phyloP scores from a whole-genome alignment of 2,797 vertebrate species.

The Gambusia yucatana region DNA sequence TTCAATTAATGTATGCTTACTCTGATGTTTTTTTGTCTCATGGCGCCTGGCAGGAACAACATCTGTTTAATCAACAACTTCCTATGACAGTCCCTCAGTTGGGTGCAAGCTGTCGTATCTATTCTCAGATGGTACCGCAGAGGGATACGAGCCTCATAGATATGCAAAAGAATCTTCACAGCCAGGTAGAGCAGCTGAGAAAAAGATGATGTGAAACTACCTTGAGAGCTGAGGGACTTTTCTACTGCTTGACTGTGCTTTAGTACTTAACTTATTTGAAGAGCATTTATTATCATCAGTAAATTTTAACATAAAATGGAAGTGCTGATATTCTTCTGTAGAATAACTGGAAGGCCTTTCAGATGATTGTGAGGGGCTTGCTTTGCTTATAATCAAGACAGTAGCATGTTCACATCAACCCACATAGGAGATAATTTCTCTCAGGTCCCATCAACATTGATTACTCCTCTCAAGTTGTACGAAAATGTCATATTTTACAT shows the following conservation, averaged over 20 bases:
- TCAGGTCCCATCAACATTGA: conserved; percentile 79
- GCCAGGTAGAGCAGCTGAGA: conserved; percentile 52
- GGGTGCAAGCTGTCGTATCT: conserved; percentile 63
- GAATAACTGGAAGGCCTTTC: conserved; percentile 44
- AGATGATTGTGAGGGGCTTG: conserved; percentile 51
- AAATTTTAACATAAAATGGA: conserved; percentile 52
- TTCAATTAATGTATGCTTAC: conserved; percentile 76
- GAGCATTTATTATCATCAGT: conserved; percentile 58
- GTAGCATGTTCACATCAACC: conserved; percentile 56
- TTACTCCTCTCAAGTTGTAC: conserved; percentile 72
- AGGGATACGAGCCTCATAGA: conserved; percentile 71
- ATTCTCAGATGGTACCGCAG: conserved; percentile 67
- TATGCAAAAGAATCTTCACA: conserved; percentile 66
- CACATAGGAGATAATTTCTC: conserved; percentile 67
- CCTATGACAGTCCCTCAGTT: conserved; percentile 71
- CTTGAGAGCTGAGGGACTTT: conserved; percentile 41
- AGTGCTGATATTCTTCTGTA: conserved; percentile 37
- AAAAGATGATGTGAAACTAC: conserved; percentile 57
- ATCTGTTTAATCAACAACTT: conserved; percentile 83
- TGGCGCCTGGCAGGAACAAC: conserved; percentile 54
- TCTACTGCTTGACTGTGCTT: conserved; percentile 54
- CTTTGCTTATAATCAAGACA: conserved; percentile 72
- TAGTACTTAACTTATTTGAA: conserved; percentile 63
- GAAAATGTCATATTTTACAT: conserved; percentile 86
- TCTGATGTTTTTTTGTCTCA: conserved; percentile 57